Conservation (phyloP, 2,888 invertebrate genomes). For the Tetanocera ferruginea region DNA sequence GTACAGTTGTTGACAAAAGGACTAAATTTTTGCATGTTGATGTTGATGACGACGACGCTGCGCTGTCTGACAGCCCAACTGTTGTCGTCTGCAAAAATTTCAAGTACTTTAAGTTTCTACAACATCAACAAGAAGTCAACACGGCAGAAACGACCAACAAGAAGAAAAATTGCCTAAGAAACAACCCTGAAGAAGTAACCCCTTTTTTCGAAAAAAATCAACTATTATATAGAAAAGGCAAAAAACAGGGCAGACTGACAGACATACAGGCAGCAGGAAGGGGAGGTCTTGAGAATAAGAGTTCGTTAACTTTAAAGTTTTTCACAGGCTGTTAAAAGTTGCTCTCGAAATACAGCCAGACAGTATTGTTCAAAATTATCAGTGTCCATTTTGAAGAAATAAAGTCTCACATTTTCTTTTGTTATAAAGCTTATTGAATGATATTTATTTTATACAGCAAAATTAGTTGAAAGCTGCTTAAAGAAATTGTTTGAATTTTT, state of each 20-base stretch:
- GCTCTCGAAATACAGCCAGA: too few relatives aligned
- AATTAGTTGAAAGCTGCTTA: too few relatives aligned
- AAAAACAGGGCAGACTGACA: background rate
- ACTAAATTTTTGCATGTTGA: conserved; percentile 16
- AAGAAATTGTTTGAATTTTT: too few relatives aligned
- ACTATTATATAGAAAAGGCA: background rate
- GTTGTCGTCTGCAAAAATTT: conserved; percentile 10
- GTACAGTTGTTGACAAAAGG: conserved; percentile 49
- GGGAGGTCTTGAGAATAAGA: background rate
- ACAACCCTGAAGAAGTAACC: background rate
- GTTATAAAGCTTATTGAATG: too few relatives aligned
- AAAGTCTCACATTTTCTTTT: too few relatives aligned
- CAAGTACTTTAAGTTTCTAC: background rate
- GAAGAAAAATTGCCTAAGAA: conserved; percentile 3
- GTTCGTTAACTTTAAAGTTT: background rate
- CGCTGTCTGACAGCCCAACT: conserved; percentile 1
- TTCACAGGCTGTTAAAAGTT: too few relatives aligned
- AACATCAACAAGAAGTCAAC: background rate
- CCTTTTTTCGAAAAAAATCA: background rate
- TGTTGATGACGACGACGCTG: background rate
- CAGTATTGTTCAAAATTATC: too few relatives aligned
- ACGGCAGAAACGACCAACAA: background rate
- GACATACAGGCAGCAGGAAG: background rate
- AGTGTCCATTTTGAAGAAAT: too few relatives aligned
- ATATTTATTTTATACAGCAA: too few relatives aligned